A percentile compares a stretch with the other conserved stretches of the same genome.
These are phyloP conservation scores for Gonatopus flavifemur DNA, from an alignment of 1,140 invertebrate species.

Conservation along the genomic window DNA sequence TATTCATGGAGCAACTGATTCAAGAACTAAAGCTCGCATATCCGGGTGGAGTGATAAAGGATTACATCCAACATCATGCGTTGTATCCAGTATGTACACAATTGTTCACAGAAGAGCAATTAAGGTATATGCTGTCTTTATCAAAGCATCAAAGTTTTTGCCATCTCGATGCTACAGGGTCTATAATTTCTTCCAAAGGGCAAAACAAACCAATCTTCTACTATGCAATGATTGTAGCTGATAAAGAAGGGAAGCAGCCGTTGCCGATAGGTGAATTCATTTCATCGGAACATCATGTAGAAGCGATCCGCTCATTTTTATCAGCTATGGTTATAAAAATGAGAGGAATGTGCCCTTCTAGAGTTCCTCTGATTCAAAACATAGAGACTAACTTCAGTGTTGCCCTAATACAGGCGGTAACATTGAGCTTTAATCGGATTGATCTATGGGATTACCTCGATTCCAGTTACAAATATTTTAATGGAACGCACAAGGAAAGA, in stretches of 20 bases:
- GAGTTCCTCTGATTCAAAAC: not conserved
- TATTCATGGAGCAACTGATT: not conserved
- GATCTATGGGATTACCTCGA: not conserved
- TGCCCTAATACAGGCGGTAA: not conserved
- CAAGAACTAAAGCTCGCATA: not conserved
- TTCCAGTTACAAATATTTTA: not conserved
- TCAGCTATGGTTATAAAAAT: no score
- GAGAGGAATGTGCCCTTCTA: no score
- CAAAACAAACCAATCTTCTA: no score
- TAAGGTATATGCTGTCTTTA: not conserved
- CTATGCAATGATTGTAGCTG: no score
- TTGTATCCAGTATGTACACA: not conserved
- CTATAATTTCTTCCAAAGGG: no score
- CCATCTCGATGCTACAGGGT: not conserved
- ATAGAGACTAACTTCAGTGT: not conserved
- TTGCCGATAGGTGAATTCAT: no score
- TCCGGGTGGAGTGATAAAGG: not conserved
- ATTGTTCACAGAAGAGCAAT: not conserved
- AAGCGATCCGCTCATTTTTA: no score
- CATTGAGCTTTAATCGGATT: not conserved
- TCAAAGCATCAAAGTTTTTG: not conserved
- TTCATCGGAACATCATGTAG: no score
- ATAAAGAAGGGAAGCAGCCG: no score
- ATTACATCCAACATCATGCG: not conserved
- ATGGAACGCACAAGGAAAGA: not conserved